A percentile compares a stretch with the other conserved stretches of the same genome.
These are phyloP conservation scores for Ellobius talpinus DNA, from an alignment of 2,113 vertebrate genomes.

Conservation along the genomic window DNA sequence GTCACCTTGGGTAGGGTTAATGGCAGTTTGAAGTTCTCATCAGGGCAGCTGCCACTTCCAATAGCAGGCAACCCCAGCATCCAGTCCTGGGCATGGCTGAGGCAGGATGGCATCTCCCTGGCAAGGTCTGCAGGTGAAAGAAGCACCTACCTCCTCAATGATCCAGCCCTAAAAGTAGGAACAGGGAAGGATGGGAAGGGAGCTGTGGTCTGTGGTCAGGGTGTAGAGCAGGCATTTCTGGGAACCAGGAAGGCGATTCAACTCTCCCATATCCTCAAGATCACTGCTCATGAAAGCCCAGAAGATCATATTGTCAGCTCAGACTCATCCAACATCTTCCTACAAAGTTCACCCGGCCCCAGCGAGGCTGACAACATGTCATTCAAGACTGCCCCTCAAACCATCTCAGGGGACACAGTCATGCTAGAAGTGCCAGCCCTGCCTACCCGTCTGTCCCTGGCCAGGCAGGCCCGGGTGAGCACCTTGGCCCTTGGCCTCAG, in stretches of 20 bases:
- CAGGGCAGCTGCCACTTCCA: fast-evolving
- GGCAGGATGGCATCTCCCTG: fast-evolving
- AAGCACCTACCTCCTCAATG: not conserved
- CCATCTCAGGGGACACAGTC: not conserved
- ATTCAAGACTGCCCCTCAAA: too few relatives aligned
- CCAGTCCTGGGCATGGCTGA: not conserved
- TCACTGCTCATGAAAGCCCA: not conserved
- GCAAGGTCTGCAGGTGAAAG: fast-evolving
- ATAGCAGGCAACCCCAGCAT: not conserved
- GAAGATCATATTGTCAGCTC: not conserved
- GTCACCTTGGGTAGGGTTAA: too few relatives aligned
- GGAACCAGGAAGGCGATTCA: not conserved
- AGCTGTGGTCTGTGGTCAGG: conserved; percentile 23
- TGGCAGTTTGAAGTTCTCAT: not conserved
- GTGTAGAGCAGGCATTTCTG: not conserved
- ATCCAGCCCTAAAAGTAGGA: not conserved
- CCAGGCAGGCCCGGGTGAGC: too few relatives aligned
- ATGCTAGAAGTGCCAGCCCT: not conserved
- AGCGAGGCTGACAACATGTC: not conserved
- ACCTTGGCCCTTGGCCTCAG: not conserved
- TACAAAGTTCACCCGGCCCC: not conserved
- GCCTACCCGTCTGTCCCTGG: not conserved
- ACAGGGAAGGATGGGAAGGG: too few relatives aligned
- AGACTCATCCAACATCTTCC: not conserved
- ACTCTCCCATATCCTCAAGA: too few relatives aligned